phyloP scores from a whole-genome alignment of 1,140 invertebrate species.

The Orius laevigatus region DNA sequence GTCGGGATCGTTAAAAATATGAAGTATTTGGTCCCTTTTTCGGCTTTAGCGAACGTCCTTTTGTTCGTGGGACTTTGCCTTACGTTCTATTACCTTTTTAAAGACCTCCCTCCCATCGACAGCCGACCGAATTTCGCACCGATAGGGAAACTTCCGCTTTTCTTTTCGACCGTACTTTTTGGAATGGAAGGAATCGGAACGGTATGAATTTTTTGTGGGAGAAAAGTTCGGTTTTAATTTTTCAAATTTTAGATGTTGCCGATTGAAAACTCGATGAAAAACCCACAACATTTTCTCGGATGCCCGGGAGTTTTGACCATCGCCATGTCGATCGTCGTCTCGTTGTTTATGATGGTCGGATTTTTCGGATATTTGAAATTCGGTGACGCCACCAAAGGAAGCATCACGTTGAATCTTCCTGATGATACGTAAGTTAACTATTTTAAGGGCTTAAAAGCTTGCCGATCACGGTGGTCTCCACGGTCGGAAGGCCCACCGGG shows the following conservation, averaged over 20 bases:
- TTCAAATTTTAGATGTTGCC: conserved; percentile 50
- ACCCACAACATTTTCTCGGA: conserved; percentile 60
- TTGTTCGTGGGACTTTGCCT: conserved; percentile 36
- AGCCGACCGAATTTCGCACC: conserved; percentile 10
- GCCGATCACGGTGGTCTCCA: no score
- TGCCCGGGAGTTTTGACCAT: conserved; percentile 70
- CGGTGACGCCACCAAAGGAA: conserved; percentile 43
- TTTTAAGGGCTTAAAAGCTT: not conserved
- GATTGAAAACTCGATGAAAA: conserved; percentile 78
- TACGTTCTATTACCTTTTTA: conserved; percentile 54
- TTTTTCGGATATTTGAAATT: conserved; percentile 75
- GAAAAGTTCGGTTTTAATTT: not conserved
- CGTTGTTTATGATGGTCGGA: conserved; percentile 68
- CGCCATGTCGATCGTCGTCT: conserved; percentile 67
- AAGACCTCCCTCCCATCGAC: conserved; percentile 15
- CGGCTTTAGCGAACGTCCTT: conserved; percentile 35
- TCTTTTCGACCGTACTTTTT: conserved; percentile 46
- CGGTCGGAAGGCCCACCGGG: no score
- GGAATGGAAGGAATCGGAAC: conserved; percentile 65
- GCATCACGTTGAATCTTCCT: conserved; percentile 60
- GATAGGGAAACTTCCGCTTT: conserved; percentile 18
- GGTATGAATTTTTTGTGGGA: conserved; percentile 24
- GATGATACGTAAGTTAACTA: conserved; percentile 3
- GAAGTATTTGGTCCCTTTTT: conserved; percentile 37
- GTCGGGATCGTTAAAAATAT: conserved; percentile 49